A percentile compares a stretch with the other conserved stretches of the same genome.
phyloP scores from a whole-genome alignment of 2,888 invertebrate genomes.

The Stegophylla sp. region DNA sequence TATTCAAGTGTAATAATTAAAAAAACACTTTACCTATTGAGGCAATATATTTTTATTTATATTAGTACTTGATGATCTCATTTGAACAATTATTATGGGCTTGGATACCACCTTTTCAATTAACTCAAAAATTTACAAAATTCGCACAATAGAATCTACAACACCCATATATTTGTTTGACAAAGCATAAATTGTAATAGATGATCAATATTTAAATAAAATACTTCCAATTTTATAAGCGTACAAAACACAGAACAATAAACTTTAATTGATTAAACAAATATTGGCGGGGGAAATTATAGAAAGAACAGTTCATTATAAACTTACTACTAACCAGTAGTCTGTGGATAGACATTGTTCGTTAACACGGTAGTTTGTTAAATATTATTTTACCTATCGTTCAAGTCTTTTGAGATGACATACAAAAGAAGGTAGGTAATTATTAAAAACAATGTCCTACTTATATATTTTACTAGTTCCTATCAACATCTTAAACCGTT shows the following conservation, averaged over 20 bases:
- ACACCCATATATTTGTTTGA: constrained; percentile 1
- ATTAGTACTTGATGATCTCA: background rate
- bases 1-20: no score
- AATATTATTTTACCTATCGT: constrained; percentile 21
- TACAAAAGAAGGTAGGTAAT: constrained; percentile 29
- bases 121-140: no score
- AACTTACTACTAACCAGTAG: constrained; percentile 44
- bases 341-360: constrained; percentile 41
- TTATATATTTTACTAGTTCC: background rate
- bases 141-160: background rate
- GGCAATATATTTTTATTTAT: background rate
- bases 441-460: background rate
- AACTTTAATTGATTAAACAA: constrained; percentile 35
- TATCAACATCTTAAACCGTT: no score
- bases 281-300: constrained; percentile 41
- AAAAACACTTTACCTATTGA: background rate
- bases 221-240: background rate
- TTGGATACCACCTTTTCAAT: no score
- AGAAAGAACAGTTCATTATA: constrained; percentile 40
- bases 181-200: background rate
- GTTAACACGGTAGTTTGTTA: constrained; percentile 39
- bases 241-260: background rate
- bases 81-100: background rate
- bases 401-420: constrained; percentile 30
- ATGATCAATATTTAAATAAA: constrained; percentile 2